phyloP scores from a whole-genome alignment of 1,140 invertebrate genomes.

The Harpegnathos saltator region DNA sequence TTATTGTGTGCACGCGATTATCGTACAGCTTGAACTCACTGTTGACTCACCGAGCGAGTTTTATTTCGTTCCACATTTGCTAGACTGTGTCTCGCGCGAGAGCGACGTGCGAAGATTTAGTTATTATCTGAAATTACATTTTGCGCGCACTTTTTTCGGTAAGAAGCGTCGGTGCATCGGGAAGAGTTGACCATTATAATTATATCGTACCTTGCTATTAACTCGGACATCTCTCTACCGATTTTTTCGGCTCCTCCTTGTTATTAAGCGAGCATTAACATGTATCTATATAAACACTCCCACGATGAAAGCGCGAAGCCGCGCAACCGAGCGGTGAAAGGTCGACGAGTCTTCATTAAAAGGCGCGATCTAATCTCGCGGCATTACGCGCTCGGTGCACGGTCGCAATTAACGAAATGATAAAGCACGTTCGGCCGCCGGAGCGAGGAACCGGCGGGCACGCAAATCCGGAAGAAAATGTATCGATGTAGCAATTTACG shows the following conservation, averaged over 20 bases:
- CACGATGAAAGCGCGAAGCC: constrained; percentile 1
- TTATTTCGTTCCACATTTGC: constrained; percentile 7
- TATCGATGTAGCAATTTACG: constrained; percentile 73
- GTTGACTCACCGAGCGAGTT: background rate
- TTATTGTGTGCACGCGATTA: too few relatives aligned
- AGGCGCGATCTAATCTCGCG: constrained; percentile 30
- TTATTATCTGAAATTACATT: constrained; percentile 5
- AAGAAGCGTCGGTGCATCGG: background rate
- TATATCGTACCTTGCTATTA: background rate
- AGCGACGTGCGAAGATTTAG: background rate
- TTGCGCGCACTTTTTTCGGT: background rate
- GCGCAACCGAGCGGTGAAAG: constrained; percentile 1
- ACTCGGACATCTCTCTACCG: background rate
- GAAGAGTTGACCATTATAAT: constrained; percentile 4
- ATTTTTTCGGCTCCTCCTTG: background rate
- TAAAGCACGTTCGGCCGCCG: constrained; percentile 25
- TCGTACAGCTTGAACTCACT: background rate
- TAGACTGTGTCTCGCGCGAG: background rate
- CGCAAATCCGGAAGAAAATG: constrained; percentile 64
- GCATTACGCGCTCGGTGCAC: constrained; percentile 16
- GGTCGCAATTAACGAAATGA: constrained; percentile 51
- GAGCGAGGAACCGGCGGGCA: constrained; percentile 24
- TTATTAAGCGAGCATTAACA: constrained; percentile 8
- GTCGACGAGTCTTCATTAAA: constrained; percentile 26
- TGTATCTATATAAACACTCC: constrained; percentile 17